Percentiles rank a stretch among this genome's conserved stretches.
phyloP scores from a whole-genome alignment of 53 echinoderm and acorn worm genomes.

The Luidia sarsii region DNA sequence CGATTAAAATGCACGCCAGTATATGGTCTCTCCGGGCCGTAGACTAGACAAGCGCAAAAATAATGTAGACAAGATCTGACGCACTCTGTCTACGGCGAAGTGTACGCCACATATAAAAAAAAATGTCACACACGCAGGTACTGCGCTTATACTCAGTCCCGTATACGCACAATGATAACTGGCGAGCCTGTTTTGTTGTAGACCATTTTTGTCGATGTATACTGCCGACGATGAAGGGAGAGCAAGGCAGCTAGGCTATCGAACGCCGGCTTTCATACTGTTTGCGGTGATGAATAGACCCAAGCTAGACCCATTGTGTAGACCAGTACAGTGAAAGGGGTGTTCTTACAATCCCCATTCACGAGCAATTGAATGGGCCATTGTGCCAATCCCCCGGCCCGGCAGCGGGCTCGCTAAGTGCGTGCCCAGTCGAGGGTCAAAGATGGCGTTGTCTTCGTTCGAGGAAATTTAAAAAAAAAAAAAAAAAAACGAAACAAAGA shows the following conservation, averaged over 20 bases:
- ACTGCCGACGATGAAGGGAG: slow-evolving; percentile 13
- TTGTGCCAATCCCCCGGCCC: slow-evolving; percentile 10
- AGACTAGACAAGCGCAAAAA: too few species aligned
- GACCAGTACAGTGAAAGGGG: slow-evolving; percentile 46
- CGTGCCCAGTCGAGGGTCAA: not conserved
- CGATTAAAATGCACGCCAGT: too few species aligned
- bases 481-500: too few species aligned
- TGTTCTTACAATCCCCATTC: slow-evolving; percentile 1
- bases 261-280: slow-evolving; percentile 3
- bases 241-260: slow-evolving; percentile 20
- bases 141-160: not conserved
- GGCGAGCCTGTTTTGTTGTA: slow-evolving; percentile 16
- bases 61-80: too few species aligned
- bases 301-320: slow-evolving; percentile 41
- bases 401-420: not conserved
- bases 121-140: too few species aligned
- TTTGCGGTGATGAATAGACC: slow-evolving; percentile 32
- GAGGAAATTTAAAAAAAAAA: too few species aligned
- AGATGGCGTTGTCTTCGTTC: slow-evolving; percentile 10
- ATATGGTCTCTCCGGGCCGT: too few species aligned
- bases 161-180: not conserved
- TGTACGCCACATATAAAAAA: too few species aligned
- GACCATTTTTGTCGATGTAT: slow-evolving; percentile 24
- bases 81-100: too few species aligned
- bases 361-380: slow-evolving; percentile 12